Conservation (phyloP, 2,113 vertebrate genomes). For the Microcebus griseorufus region DNA sequence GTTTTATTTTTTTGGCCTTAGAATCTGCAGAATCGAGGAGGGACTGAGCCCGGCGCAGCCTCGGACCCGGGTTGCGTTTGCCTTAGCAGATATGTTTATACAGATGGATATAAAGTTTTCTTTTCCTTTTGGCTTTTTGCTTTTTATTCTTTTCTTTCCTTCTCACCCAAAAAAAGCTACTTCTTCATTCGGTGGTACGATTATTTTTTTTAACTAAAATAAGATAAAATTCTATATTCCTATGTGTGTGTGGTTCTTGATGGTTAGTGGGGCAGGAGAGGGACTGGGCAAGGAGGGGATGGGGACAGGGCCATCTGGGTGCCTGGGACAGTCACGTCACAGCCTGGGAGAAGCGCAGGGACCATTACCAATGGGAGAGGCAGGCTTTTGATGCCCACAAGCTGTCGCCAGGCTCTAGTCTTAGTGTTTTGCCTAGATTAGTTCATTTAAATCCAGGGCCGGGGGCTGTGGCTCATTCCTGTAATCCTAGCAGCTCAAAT, state of each 20-base stretch:
- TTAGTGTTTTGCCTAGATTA: accelerated
- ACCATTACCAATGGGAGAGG: not conserved
- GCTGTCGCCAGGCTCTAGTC: accelerated
- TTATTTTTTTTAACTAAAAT: conserved; percentile 85
- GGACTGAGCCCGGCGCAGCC: not conserved
- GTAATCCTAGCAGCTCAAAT: too few relatives aligned
- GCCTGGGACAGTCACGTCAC: not conserved
- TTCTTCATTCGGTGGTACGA: conserved; percentile 68
- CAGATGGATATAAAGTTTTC: conserved; percentile 67
- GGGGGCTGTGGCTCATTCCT: too few relatives aligned
- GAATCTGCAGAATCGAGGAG: conserved; percentile 28
- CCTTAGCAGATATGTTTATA: conserved; percentile 71
- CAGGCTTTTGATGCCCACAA: accelerated
- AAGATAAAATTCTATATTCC: conserved; percentile 88
- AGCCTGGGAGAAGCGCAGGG: not conserved
- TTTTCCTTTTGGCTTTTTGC: conserved; percentile 59
- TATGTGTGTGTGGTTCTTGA: conserved; percentile 57
- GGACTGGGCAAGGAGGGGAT: not conserved
- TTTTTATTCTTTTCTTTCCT: not conserved
- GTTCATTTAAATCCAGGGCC: not conserved
- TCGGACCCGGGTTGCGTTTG: not conserved
- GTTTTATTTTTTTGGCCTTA: conserved; percentile 62
- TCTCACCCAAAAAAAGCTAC: conserved; percentile 31
- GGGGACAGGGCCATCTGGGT: not conserved
- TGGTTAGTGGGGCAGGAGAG: not conserved